Evolutionary conservation across 2,113 vertebrate species (phyloP).

Genomic region (Climacteris rufus): DNA sequence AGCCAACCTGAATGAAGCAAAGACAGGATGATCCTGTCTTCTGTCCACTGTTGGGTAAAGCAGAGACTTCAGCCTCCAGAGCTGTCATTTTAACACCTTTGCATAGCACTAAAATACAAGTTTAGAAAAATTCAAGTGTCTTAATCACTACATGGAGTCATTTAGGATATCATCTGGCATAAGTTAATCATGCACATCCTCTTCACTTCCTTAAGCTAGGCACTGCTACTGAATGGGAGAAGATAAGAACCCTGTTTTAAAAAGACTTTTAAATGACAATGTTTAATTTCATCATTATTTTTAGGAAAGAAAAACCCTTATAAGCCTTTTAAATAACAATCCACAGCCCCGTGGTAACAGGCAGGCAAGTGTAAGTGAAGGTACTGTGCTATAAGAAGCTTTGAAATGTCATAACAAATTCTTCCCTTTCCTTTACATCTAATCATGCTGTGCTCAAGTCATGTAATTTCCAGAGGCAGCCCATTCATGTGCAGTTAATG

Average conservation of each 20-base stretch:
- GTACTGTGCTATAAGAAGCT: slow-evolving; percentile 41
- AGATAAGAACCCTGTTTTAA: slow-evolving; percentile 10
- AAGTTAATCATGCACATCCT: slow-evolving; percentile 5
- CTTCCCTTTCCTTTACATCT: neutral
- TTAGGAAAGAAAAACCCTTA: neutral
- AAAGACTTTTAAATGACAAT: slow-evolving; percentile 27
- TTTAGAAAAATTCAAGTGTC: neutral
- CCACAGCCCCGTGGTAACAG: neutral
- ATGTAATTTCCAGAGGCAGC: neutral
- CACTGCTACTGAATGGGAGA: neutral
- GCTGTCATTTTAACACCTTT: neutral
- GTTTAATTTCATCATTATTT: slow-evolving; percentile 53
- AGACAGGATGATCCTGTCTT: neutral
- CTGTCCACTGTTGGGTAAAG: neutral
- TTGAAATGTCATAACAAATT: slow-evolving; percentile 54
- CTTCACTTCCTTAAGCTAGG: neutral
- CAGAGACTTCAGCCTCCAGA: neutral
- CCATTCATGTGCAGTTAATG: neutral
- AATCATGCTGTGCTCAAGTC: neutral
- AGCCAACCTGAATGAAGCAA: neutral
- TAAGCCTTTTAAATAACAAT: slow-evolving; percentile 62
- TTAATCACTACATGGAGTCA: neutral
- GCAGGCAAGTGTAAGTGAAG: slow-evolving; percentile 31
- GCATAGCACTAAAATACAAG: neutral
- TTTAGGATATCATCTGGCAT: neutral